Percentiles rank a stretch among this genome's conserved stretches.
Evolutionary conservation across 2,113 vertebrate species (phyloP).

Genomic region (Psittacara wagleri): DNA sequence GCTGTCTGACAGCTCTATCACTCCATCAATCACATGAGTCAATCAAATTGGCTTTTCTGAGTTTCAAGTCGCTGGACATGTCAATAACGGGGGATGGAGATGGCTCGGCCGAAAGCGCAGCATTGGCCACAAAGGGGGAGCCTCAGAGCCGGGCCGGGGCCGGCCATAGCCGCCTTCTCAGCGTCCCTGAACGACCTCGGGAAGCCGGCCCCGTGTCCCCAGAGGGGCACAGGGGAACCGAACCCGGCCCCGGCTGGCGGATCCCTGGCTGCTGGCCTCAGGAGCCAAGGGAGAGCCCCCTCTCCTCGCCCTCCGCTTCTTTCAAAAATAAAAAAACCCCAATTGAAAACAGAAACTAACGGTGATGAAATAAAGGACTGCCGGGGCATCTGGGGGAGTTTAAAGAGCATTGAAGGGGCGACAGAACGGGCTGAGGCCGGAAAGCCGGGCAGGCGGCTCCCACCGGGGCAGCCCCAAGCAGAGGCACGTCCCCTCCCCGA

Average conservation of each 20-base stretch:
- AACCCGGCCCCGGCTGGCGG: not conserved
- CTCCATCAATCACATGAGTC: constrained; percentile 79
- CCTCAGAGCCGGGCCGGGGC: not conserved
- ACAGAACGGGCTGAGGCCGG: not conserved
- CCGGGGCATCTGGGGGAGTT: not conserved
- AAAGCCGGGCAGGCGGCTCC: not conserved
- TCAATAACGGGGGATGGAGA: constrained; percentile 74
- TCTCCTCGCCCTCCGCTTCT: not conserved
- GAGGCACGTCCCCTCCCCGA: not conserved
- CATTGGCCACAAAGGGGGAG: constrained; percentile 17
- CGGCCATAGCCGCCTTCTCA: not conserved
- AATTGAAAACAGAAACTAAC: not conserved
- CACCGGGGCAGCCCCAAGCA: not conserved
- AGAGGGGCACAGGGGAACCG: not conserved
- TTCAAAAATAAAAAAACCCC: not conserved
- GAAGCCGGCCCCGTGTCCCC: not conserved
- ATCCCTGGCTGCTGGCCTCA: not conserved
- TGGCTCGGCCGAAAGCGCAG: constrained; percentile 33
- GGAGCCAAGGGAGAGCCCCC: not conserved
- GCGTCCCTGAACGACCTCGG: too few relatives aligned
- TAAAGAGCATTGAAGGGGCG: not conserved
- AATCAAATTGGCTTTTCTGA: constrained; percentile 84
- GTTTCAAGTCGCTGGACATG: constrained; percentile 71
- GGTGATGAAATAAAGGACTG: not conserved
- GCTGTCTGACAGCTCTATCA: constrained; percentile 84